Conservation (phyloP, 2,113 vertebrate species). For the Mugil cephalus region DNA sequence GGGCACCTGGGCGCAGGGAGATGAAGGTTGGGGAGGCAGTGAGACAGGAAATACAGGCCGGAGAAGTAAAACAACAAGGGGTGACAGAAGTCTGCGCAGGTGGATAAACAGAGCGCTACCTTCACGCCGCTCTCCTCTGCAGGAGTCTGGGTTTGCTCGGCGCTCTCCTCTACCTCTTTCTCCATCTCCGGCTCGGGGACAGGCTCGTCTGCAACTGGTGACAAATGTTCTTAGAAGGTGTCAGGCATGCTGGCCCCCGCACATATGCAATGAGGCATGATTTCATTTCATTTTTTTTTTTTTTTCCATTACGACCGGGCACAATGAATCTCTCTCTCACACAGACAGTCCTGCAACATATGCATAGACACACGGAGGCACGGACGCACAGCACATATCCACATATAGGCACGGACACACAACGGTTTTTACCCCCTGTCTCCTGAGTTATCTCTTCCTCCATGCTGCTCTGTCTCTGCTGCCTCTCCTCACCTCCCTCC, state of each 20-base stretch:
- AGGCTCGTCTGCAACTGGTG: slow-evolving; percentile 55
- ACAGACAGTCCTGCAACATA: slow-evolving; percentile 24
- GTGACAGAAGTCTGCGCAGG: slow-evolving; percentile 10
- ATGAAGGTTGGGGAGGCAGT: slow-evolving; percentile 10
- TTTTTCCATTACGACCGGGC: not conserved
- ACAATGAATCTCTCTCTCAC: slow-evolving; percentile 36
- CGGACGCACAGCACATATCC: slow-evolving; percentile 9
- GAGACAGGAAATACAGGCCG: not conserved
- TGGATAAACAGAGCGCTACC: slow-evolving; percentile 31
- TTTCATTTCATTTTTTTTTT: not conserved
- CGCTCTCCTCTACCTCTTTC: slow-evolving; percentile 67
- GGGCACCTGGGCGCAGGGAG: slow-evolving; percentile 60
- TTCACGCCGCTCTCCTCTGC: slow-evolving; percentile 60
- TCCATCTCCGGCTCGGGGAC: slow-evolving; percentile 53
- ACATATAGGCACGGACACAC: slow-evolving; percentile 38
- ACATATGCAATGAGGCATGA: slow-evolving; percentile 4
- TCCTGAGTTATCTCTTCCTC: slow-evolving; percentile 75
- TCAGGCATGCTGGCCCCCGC: not conserved
- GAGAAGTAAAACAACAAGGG: not conserved
- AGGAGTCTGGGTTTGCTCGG: slow-evolving; percentile 37
- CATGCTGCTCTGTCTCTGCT: slow-evolving; percentile 81
- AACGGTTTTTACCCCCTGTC: slow-evolving; percentile 68
- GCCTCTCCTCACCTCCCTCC: slow-evolving; percentile 85
- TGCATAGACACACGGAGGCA: slow-evolving; percentile 34
- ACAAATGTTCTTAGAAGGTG: slow-evolving; percentile 20